These are phyloP conservation scores for Penaeus japonicus DNA, from an alignment of 1,140 invertebrate genomes.

Conservation along the genomic window DNA sequence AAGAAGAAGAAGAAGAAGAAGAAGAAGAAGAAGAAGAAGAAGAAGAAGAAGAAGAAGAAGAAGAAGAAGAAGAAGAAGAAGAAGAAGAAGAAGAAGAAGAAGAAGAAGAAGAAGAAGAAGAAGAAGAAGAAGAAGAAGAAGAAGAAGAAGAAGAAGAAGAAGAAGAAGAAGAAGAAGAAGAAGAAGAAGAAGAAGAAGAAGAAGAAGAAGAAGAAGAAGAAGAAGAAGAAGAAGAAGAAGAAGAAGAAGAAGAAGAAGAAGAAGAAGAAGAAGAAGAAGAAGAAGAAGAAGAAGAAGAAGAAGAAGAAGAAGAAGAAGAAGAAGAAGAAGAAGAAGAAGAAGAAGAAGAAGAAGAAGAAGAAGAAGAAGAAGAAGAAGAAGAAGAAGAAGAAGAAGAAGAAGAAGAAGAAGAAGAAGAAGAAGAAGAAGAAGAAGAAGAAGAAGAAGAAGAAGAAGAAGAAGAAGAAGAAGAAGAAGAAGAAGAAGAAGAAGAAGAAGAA, in stretches of 20 bases:
- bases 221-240: not conserved
- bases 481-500: not conserved
- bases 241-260: not conserved
- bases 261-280: not conserved
- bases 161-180: not conserved
- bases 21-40: no score
- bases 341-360: not conserved
- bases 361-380: not conserved
- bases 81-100: not conserved
- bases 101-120: not conserved
- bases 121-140: not conserved
- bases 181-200: not conserved
- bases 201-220: not conserved
- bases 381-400: not conserved
- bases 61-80: no score
- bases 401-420: not conserved
- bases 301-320: not conserved
- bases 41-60: no score
- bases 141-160: not conserved
- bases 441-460: not conserved
- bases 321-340: not conserved
- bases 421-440: not conserved
- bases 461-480: not conserved
- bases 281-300: not conserved
- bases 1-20: no score